Percentiles rank a stretch among this genome's conserved stretches.
Conservation (phyloP, 30 jellyfish, hydroid and myxozoan species). For the Hydractinia symbiolongicarpus region DNA sequence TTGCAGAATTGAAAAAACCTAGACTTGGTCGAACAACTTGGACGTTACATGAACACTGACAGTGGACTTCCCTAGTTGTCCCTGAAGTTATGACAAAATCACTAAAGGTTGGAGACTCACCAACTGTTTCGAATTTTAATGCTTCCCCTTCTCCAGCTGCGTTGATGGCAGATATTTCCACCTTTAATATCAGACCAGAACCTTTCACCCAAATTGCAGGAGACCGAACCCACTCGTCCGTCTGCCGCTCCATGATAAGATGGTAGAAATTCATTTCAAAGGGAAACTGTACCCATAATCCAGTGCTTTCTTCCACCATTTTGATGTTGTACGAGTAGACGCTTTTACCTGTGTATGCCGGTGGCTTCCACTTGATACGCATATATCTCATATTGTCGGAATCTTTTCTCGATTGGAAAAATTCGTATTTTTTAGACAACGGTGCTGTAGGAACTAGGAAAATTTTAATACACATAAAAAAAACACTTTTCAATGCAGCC, state of each 20-base stretch:
- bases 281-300: neutral
- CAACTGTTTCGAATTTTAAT: neutral
- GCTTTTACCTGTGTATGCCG: neutral
- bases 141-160: slow-evolving; percentile 6
- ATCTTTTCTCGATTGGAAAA: too few relatives aligned
- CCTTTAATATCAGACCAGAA: neutral
- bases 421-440: too few relatives aligned
- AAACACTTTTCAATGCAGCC: too few relatives aligned
- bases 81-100: too few relatives aligned
- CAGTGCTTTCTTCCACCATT: neutral
- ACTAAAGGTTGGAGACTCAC: neutral
- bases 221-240: neutral
- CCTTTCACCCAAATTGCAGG: neutral
- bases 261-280: neutral
- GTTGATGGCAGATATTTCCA: neutral
- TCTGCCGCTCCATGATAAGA: neutral
- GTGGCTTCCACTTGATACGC: neutral
- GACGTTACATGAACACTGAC: too few relatives aligned
- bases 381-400: neutral
- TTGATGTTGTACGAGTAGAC: neutral
- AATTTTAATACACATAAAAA: too few relatives aligned
- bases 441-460: too few relatives aligned
- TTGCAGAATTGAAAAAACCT: too few relatives aligned
- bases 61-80: too few relatives aligned
- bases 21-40: too few relatives aligned